Conservation (phyloP, 2,113 vertebrate genomes). For the Macroglossus sobrinus region DNA sequence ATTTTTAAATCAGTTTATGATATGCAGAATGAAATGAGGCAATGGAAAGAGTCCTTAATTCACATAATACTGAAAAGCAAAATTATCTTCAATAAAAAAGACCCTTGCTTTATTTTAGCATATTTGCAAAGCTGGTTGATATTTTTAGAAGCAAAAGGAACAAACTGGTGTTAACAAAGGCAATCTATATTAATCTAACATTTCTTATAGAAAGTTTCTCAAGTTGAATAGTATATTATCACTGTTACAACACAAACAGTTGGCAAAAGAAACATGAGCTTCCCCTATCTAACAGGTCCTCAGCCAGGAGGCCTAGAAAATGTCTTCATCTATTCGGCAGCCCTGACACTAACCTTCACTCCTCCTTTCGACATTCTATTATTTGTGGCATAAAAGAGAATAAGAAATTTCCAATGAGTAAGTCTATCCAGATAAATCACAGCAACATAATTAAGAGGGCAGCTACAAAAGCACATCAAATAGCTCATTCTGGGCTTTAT, state of each 20-base stretch:
- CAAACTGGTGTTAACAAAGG: neutral
- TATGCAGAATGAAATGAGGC: neutral
- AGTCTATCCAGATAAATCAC: neutral
- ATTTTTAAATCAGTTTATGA: constrained; percentile 17
- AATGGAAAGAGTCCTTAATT: neutral
- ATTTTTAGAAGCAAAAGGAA: neutral
- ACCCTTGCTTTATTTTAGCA: neutral
- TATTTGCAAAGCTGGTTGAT: neutral
- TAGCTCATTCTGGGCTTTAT: neutral
- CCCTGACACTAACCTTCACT: neutral
- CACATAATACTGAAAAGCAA: neutral
- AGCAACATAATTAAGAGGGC: neutral
- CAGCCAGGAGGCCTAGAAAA: neutral
- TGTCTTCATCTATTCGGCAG: neutral
- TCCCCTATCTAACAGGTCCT: neutral
- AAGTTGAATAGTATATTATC: neutral
- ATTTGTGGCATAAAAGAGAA: neutral
- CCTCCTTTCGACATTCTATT: neutral
- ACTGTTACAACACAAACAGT: neutral
- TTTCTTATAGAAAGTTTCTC: neutral
- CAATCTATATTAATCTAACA: neutral
- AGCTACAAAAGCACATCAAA: neutral
- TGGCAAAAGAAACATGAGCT: neutral
- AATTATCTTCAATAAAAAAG: neutral
- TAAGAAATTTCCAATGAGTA: too few relatives aligned